Conservation (phyloP, 1,140 invertebrate genomes). For the Calliopsis andreniformis region DNA sequence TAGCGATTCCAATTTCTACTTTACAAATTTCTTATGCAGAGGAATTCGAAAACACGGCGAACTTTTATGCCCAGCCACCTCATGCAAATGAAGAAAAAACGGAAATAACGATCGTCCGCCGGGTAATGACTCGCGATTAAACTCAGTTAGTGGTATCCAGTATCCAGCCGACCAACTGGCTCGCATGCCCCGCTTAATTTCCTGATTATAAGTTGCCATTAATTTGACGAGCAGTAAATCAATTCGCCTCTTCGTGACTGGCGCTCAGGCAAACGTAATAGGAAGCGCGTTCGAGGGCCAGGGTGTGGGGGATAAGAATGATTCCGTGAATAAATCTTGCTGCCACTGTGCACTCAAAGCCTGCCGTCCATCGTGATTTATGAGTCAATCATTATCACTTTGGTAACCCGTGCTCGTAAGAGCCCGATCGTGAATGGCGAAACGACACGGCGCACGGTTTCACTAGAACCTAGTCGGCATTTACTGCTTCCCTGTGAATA, state of each 20-base stretch:
- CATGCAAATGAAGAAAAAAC: too few relatives aligned
- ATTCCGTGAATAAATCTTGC: conserved; percentile 47
- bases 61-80: too few relatives aligned
- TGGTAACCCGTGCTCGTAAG: conserved; percentile 4
- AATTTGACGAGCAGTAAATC: conserved; percentile 46
- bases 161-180: neutral
- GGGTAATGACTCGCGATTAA: conserved; percentile 51
- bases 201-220: conserved; percentile 40
- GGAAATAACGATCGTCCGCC: conserved; percentile 35
- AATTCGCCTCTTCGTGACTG: conserved; percentile 15
- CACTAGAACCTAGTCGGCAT: neutral
- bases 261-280: conserved; percentile 1
- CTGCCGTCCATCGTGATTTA: conserved; percentile 34
- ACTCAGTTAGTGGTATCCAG: conserved; percentile 21
- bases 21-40: too few relatives aligned
- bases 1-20: too few relatives aligned
- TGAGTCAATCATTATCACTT: conserved; percentile 50
- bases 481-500: conserved; percentile 17
- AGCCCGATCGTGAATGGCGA: neutral
- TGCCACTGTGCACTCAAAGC: conserved; percentile 18
- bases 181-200: conserved; percentile 13
- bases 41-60: too few relatives aligned
- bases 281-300: conserved; percentile 8
- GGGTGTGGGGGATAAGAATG: conserved; percentile 4
- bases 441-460: neutral